Conservation (phyloP, 2,797 vertebrate species). For the Mallotus villosus region DNA sequence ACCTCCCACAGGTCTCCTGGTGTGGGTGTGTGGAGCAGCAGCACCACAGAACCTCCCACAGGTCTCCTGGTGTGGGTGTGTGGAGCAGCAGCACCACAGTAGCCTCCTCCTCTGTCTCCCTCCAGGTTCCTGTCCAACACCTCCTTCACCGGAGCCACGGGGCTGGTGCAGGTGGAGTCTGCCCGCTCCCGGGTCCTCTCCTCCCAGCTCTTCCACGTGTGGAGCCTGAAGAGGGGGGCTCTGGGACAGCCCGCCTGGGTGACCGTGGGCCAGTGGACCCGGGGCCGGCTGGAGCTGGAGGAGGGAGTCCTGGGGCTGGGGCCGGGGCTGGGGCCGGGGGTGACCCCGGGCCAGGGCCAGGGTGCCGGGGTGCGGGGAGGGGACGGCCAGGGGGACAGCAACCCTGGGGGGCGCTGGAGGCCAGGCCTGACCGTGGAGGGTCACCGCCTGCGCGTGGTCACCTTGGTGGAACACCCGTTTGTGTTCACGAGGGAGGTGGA, state of each 20-base stretch:
- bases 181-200: constrained; percentile 72
- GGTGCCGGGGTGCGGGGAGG: constrained; percentile 69
- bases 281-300: constrained; percentile 80
- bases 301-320: constrained; percentile 71
- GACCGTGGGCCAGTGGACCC: constrained; percentile 85
- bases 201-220: constrained; percentile 82
- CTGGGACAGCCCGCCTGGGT: constrained; percentile 89
- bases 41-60: too few relatives aligned
- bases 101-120: neutral
- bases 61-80: too few relatives aligned
- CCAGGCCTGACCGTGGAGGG: constrained; percentile 67
- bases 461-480: constrained; percentile 92
- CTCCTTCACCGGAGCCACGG: constrained; percentile 85
- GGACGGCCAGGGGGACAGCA: constrained; percentile 58
- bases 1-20: too few relatives aligned
- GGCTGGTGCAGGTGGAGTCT: constrained; percentile 72
- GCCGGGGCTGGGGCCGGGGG: constrained; percentile 52
- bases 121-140: constrained; percentile 84
- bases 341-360: constrained; percentile 58
- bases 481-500: constrained; percentile 90
- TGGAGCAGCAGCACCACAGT: too few relatives aligned
- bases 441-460: constrained; percentile 85
- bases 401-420: constrained; percentile 68
- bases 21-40: too few relatives aligned
- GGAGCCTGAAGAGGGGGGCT: constrained; percentile 86